Evolutionary conservation across 2,888 invertebrate genomes (phyloP), one percentile per base, ranked within the genome.

Genomic region (Carpatolechia fugitivella): DNA sequence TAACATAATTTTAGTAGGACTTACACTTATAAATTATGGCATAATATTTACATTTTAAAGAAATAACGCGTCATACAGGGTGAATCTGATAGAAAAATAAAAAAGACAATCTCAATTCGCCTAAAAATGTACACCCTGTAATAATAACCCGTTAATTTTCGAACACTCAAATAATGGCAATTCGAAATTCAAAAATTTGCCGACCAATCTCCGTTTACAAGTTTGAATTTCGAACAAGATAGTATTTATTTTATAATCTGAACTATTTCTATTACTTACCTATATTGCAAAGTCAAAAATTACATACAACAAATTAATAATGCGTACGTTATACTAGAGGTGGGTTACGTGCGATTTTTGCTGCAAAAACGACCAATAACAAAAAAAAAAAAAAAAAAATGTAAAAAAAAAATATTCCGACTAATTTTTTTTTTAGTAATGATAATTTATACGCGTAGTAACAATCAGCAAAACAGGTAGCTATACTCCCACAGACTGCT

Each of bases 111-210:
- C 3, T 35, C n/a, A 35, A 35, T 35, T 38, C 14, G 38, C 14
- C 14, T 14, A 14, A 38, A 38, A 38, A 38, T 14, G 18, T 11
- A 20, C 40, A 18, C 40, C 11, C 40, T 38, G 14, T 38, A 38
- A 14, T 38, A 3, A 14, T 5, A 38, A 38, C 14, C 38, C 38
- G 57, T 47, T 60, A 63, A 55, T 54, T 52, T 54, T 29, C 51
- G 57, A 59, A 58, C 54, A 62, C 41, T 56, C 48, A 33, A 51
- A 11, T 29, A 29, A 49, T 18, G 30, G 35, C 35, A 7, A 13
- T 35, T 36, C 36, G 24, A 29, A 51, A 13, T 38, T 29, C 13
- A 29, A 49, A 18, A 29, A 13, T 33, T 33, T 24, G 13, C 29
- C 29, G 13, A 29, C 13, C 44, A 29, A 24, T 44, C 29, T n/a